Conservation (phyloP, 2,888 invertebrate genomes). For the Anodontia alba region DNA sequence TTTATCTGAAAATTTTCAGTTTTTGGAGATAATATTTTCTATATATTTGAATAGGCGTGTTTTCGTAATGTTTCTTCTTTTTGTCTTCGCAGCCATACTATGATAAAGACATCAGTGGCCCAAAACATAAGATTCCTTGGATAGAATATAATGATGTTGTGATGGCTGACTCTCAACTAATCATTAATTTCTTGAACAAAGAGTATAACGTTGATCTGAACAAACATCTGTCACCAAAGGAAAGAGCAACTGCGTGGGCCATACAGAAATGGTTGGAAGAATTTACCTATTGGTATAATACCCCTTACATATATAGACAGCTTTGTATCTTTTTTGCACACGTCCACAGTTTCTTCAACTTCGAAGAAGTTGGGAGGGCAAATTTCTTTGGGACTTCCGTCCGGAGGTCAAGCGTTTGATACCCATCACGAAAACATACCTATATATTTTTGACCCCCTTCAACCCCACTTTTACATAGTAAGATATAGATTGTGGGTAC, state of each 20-base stretch:
- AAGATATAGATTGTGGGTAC: too few relatives aligned
- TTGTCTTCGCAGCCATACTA: slow-evolving; percentile 7
- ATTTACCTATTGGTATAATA: slow-evolving; percentile 57
- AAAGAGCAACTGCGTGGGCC: slow-evolving; percentile 71
- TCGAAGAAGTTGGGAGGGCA: too few relatives aligned
- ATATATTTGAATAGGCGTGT: too few relatives aligned
- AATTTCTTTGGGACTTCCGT: too few relatives aligned
- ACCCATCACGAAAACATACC: too few relatives aligned
- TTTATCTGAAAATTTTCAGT: too few relatives aligned
- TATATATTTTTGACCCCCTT: too few relatives aligned
- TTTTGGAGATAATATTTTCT: too few relatives aligned
- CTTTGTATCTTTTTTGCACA: background rate
- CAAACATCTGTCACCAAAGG: slow-evolving; percentile 60
- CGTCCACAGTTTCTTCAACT: too few relatives aligned
- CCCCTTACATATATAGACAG: background rate
- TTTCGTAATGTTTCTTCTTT: too few relatives aligned
- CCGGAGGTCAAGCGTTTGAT: too few relatives aligned
- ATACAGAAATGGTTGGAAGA: slow-evolving; percentile 60
- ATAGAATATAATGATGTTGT: slow-evolving; percentile 79
- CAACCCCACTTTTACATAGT: too few relatives aligned
- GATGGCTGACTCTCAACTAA: slow-evolving; percentile 79
- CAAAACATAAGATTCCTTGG: slow-evolving; percentile 81
- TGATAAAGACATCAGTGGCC: slow-evolving; percentile 12
- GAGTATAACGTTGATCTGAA: slow-evolving; percentile 77
- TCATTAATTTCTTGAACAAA: slow-evolving; percentile 77